Evolutionary conservation across 2,888 invertebrate species (phyloP).

Genomic region (Himalopsyche kuldschensis): DNA sequence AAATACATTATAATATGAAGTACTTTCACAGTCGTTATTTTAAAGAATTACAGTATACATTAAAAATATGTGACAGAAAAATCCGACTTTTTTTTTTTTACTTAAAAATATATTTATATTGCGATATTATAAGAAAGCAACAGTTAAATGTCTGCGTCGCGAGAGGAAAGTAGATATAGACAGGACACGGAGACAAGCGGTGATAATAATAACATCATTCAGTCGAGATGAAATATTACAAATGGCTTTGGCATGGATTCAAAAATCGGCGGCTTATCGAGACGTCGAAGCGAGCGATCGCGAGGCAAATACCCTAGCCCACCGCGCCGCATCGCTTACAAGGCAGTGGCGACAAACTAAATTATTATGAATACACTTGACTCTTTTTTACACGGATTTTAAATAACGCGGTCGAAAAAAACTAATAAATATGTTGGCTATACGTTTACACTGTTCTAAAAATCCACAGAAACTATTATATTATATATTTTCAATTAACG

Average conservation of each 20-base stretch:
- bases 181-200: background rate
- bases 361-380: too few relatives aligned
- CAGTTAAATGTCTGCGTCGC: background rate
- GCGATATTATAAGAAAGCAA: background rate
- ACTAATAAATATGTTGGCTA: too few relatives aligned
- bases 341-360: background rate
- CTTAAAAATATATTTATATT: background rate
- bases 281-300: background rate
- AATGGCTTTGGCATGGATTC: conserved; percentile 33
- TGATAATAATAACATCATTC: conserved; percentile 19
- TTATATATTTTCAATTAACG: too few relatives aligned
- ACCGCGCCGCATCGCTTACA: background rate
- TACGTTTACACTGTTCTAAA: too few relatives aligned
- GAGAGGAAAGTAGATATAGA: background rate
- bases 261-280: conserved; percentile 12
- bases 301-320: background rate
- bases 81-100: too few relatives aligned
- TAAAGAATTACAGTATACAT: too few relatives aligned
- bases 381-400: too few relatives aligned
- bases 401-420: too few relatives aligned
- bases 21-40: too few relatives aligned
- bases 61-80: too few relatives aligned
- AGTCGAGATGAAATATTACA: conserved; percentile 25
- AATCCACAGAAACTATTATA: too few relatives aligned
- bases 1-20: too few relatives aligned